phyloP scores from a whole-genome alignment of 2,888 invertebrate species.

The Watsonalla binaria region DNA sequence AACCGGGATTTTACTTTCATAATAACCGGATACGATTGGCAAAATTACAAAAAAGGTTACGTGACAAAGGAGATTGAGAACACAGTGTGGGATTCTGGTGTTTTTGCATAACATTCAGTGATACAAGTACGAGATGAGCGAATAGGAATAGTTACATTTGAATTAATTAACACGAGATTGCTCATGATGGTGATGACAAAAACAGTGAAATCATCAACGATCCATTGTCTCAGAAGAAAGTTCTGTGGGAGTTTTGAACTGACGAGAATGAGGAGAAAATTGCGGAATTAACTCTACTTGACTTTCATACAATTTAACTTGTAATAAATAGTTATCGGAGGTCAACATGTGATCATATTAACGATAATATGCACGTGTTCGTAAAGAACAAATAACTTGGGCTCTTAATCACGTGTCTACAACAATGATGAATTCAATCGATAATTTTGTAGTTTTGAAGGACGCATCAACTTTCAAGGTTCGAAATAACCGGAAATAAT shows the following conservation, averaged over 20 bases:
- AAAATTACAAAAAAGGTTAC: constrained; percentile 13
- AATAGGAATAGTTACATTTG: constrained; percentile 52
- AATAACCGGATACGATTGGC: constrained; percentile 19
- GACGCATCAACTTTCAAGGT: constrained; percentile 39
- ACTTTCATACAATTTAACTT: constrained; percentile 24
- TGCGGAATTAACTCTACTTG: constrained; percentile 41
- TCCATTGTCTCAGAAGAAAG: constrained; percentile 68
- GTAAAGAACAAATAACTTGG: neutral
- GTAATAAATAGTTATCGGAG: neutral
- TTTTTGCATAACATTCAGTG: constrained; percentile 34
- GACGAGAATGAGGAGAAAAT: constrained; percentile 51
- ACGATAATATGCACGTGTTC: neutral
- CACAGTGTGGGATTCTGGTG: constrained; percentile 26
- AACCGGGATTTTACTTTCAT: constrained; percentile 15
- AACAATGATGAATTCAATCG: constrained; percentile 22
- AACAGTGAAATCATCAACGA: constrained; percentile 72
- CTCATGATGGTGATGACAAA: constrained; percentile 59
- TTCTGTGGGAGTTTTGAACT: constrained; percentile 57
- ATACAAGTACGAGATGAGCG: constrained; percentile 29
- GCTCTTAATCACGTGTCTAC: neutral
- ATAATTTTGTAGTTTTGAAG: constrained; percentile 33
- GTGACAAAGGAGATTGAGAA: constrained; percentile 1
- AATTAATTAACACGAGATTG: constrained; percentile 53
- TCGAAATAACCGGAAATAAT: constrained; percentile 40
- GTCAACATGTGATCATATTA: no score